Conservation (phyloP, 1,140 invertebrate genomes). For the Rhopalosiphum maidis region DNA sequence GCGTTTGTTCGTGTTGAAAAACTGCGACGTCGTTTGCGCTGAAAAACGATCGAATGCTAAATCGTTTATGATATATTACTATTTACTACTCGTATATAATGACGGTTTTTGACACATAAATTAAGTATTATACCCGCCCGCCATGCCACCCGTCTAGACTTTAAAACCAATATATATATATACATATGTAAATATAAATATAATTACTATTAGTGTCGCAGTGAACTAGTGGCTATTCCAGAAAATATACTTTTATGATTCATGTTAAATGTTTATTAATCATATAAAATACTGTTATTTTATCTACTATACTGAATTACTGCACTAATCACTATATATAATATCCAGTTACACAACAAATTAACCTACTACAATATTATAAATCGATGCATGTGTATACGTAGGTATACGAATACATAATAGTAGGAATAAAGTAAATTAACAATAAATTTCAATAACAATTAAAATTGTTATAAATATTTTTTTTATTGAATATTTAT, state of each 20-base stretch:
- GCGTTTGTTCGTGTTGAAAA: conserved; percentile 26
- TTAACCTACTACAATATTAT: not conserved
- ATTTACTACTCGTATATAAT: not conserved
- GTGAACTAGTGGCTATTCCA: not conserved
- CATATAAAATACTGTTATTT: not conserved
- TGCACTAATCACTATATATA: not conserved
- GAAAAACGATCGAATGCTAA: not conserved
- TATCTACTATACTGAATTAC: not conserved
- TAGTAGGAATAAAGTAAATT: no score
- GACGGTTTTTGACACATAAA: not conserved
- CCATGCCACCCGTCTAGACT: not conserved
- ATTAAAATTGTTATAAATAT: no score
- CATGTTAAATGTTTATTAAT: not conserved
- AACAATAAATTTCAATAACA: no score
- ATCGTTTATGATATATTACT: not conserved
- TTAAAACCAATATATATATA: not conserved
- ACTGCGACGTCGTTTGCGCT: not conserved
- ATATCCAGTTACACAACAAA: not conserved
- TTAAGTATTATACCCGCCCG: not conserved
- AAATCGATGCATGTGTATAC: no score
- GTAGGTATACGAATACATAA: no score
- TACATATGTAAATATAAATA: not conserved
- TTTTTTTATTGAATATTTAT: no score
- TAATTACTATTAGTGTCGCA: not conserved
- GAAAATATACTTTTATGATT: not conserved